Evolutionary conservation across 2,113 vertebrate genomes (phyloP).

Genomic region (Sceloporus tristichus): DNA sequence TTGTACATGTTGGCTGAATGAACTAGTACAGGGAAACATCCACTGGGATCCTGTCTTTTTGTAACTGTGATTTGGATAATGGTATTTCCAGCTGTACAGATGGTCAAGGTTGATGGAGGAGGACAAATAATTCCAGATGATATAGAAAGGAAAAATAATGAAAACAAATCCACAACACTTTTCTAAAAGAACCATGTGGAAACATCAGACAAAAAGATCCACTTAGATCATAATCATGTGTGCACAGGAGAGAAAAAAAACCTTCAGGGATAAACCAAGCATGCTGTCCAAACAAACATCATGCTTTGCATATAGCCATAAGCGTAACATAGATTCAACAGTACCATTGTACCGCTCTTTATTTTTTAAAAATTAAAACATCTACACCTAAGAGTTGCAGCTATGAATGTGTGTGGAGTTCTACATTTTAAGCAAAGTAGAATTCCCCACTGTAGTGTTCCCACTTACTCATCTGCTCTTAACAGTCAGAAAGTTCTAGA

Average conservation of each 20-base stretch:
- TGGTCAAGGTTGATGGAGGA: slow-evolving; percentile 52
- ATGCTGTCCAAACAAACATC: slow-evolving; percentile 14
- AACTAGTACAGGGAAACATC: slow-evolving; percentile 51
- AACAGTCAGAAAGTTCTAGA: not conserved
- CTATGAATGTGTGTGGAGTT: not conserved
- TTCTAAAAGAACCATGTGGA: slow-evolving; percentile 39
- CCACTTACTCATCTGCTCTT: not conserved
- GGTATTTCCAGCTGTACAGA: slow-evolving; percentile 71
- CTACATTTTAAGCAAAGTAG: not conserved
- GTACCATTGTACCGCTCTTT: not conserved
- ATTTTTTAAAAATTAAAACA: not conserved
- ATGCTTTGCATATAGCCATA: slow-evolving; percentile 5
- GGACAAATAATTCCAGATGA: slow-evolving; percentile 68
- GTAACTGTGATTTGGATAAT: slow-evolving; percentile 64
- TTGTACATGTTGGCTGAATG: slow-evolving; percentile 44
- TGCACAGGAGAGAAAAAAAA: slow-evolving; percentile 53
- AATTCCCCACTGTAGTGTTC: not conserved
- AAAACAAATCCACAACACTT: slow-evolving; percentile 56
- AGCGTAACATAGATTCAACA: slow-evolving; percentile 42
- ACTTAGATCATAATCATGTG: slow-evolving; percentile 12
- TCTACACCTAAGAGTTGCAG: not conserved
- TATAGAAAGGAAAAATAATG: slow-evolving; percentile 50
- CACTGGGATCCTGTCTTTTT: slow-evolving; percentile 59
- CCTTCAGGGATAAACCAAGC: slow-evolving; percentile 8
- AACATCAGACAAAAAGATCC: not conserved